phyloP scores from a whole-genome alignment of 2,797 vertebrate species.

The Esox masquinongy region DNA sequence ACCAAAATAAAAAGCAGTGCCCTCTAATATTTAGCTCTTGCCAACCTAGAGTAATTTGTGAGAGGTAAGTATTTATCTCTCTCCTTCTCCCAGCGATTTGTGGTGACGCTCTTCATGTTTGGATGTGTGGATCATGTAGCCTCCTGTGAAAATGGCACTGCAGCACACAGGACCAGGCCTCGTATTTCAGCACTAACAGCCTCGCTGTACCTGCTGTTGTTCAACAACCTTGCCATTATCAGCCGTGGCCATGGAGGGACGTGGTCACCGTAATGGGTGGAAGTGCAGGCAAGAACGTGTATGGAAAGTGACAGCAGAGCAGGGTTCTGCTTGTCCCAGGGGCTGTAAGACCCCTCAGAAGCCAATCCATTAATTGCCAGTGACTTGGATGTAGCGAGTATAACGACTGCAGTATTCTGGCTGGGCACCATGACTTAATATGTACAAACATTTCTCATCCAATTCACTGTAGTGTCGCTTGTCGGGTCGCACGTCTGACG shows the following conservation, averaged over 20 bases:
- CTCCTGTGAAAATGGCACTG: neutral
- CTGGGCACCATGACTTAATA: neutral
- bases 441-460: neutral
- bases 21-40: neutral
- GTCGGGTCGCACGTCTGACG: neutral
- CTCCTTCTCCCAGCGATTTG: neutral
- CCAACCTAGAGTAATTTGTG: neutral
- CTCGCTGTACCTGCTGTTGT: neutral
- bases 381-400: neutral
- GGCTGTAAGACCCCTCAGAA: slow-evolving; percentile 7
- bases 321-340: neutral
- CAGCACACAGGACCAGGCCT: neutral
- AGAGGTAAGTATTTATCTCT: neutral
- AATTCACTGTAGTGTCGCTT: neutral
- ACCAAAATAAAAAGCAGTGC: neutral
- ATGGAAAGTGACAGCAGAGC: slow-evolving; percentile 1
- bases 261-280: neutral
- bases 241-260: neutral
- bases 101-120: neutral
- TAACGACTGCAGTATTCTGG: neutral
- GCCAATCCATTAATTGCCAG: slow-evolving; percentile 3
- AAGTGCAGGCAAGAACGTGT: neutral
- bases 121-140: neutral
- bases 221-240: neutral
- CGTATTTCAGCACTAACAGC: neutral